These are phyloP conservation scores for Chrysomela aeneicollis DNA, from an alignment of 2,888 invertebrate genomes.

Conservation along the genomic window DNA sequence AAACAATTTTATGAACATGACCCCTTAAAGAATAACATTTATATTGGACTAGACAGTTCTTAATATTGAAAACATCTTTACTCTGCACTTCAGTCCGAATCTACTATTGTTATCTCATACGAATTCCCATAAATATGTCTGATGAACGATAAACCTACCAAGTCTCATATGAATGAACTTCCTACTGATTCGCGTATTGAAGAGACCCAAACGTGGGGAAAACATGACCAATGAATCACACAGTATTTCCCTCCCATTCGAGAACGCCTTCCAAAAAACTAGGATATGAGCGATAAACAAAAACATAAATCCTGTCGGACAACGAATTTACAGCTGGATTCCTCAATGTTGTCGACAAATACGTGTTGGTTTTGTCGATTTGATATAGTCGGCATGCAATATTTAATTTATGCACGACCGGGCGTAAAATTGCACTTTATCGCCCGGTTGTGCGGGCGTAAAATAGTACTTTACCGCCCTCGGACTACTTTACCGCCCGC, in stretches of 20 bases:
- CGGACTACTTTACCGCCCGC: too few relatives aligned
- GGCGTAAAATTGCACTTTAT: too few relatives aligned
- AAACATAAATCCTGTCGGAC: conserved; percentile 29
- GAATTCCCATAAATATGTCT: too few relatives aligned
- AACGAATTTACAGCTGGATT: conserved; percentile 23
- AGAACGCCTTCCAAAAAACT: conserved; percentile 18
- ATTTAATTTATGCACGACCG: conserved; percentile 55
- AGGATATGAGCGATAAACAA: conserved; percentile 27
- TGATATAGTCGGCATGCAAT: conserved; percentile 35
- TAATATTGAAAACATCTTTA: too few relatives aligned
- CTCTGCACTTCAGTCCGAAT: too few relatives aligned
- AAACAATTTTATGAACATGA: too few relatives aligned
- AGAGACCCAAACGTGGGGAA: not conserved
- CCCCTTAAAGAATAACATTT: too few relatives aligned
- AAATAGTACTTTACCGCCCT: too few relatives aligned
- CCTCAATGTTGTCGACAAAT: conserved; percentile 21
- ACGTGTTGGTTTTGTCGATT: conserved; percentile 21
- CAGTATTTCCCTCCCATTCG: conserved; percentile 5
- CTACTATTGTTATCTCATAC: too few relatives aligned
- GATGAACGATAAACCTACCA: not conserved
- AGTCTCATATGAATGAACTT: not conserved
- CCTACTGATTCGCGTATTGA: not conserved
- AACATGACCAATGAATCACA: conserved; percentile 3
- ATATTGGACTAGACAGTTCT: too few relatives aligned
- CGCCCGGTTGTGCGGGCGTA: too few relatives aligned